Percentiles rank a stretch among this genome's conserved stretches.
Evolutionary conservation across 2,888 invertebrate species (phyloP).

Genomic region (Empis livida): DNA sequence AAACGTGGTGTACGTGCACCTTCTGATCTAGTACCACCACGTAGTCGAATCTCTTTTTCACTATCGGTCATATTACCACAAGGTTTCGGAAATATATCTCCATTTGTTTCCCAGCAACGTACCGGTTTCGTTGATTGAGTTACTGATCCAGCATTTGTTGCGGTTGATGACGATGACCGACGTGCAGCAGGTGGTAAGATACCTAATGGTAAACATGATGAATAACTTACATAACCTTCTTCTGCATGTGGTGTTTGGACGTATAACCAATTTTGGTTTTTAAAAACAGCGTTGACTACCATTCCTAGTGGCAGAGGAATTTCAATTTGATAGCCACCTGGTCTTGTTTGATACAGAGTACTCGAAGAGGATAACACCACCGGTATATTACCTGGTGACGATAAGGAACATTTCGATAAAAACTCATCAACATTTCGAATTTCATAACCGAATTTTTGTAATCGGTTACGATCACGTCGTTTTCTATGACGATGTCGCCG

Average conservation of each 20-base stretch:
- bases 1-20: slow-evolving; percentile 44
- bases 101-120: slow-evolving; percentile 71
- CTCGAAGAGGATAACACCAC: slow-evolving; percentile 66
- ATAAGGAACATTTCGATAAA: slow-evolving; percentile 64
- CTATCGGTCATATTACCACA: slow-evolving; percentile 71
- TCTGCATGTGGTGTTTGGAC: slow-evolving; percentile 76
- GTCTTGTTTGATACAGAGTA: slow-evolving; percentile 58
- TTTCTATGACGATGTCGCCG: slow-evolving; percentile 33
- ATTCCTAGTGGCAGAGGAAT: slow-evolving; percentile 63
- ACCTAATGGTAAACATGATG: slow-evolving; percentile 64
- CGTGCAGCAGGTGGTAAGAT: slow-evolving; percentile 44
- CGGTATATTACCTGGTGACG: slow-evolving; percentile 72
- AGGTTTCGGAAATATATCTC: slow-evolving; percentile 68
- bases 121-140: slow-evolving; percentile 38
- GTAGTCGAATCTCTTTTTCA: slow-evolving; percentile 50
- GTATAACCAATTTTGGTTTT: slow-evolving; percentile 73
- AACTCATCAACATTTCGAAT: slow-evolving; percentile 69
- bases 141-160: slow-evolving; percentile 20
- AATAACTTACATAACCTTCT: slow-evolving; percentile 68
- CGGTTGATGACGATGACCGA: slow-evolving; percentile 14
- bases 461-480: slow-evolving; percentile 29
- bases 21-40: slow-evolving; percentile 55
- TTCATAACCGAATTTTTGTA: slow-evolving; percentile 56
- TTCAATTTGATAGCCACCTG: slow-evolving; percentile 54
- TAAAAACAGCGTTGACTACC: slow-evolving; percentile 76